Conservation (phyloP, 2,888 invertebrate species). For the Congeria kusceri region DNA sequence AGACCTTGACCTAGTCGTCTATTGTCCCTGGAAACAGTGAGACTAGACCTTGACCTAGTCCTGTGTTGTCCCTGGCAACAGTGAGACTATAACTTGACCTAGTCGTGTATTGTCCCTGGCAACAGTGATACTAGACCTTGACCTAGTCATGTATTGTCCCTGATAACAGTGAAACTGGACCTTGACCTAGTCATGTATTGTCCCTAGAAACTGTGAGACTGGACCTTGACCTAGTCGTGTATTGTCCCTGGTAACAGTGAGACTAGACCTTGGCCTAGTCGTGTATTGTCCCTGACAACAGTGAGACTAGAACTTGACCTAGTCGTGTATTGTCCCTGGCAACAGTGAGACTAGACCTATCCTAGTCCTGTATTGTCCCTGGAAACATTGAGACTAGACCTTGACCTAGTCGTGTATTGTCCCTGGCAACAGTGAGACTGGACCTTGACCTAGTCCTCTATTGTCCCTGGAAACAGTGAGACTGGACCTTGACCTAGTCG, state of each 20-base stretch:
- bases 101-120: background rate
- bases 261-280: too few species aligned
- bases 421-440: background rate
- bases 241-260: background rate
- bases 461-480: background rate
- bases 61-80: background rate
- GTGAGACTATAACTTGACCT: background rate
- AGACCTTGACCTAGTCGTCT: background rate
- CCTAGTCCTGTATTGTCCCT: too few species aligned
- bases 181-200: too few species aligned
- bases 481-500: too few species aligned
- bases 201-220: background rate
- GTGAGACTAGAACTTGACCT: background rate
- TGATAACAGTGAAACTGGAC: background rate
- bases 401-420: background rate
- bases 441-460: background rate
- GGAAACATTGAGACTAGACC: background rate
- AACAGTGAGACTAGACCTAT: too few species aligned
- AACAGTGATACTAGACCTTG: too few species aligned
- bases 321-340: too few species aligned
- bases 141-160: too few species aligned
- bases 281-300: background rate
- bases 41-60: background rate
- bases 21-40: background rate
- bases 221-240: too few species aligned